A percentile compares a stretch with the other conserved stretches of the same genome.
Conservation (phyloP, 2,888 invertebrate genomes). For the Tachina fera region DNA sequence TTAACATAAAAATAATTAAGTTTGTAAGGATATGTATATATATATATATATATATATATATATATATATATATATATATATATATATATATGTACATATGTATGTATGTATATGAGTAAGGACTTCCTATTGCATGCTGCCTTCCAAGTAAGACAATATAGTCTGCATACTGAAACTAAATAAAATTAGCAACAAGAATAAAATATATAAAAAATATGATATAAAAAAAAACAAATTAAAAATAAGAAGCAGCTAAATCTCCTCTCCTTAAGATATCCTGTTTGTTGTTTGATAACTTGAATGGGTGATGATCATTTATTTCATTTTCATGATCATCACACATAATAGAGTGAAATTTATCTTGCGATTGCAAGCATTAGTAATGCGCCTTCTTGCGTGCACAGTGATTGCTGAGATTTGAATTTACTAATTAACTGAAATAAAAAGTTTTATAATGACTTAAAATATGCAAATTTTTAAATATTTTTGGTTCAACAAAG, state of each 20-base stretch:
- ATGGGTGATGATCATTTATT: conserved; percentile 37
- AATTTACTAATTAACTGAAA: neutral
- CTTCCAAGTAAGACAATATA: neutral
- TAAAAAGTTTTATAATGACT: no score
- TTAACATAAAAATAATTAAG: neutral
- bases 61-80: no score
- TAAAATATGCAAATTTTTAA: no score
- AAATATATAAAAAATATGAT: conserved; percentile 7
- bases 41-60: no score
- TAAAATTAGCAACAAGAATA: conserved; percentile 49
- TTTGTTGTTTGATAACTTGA: conserved; percentile 43
- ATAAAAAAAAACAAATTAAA: neutral
- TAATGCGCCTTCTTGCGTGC: conserved; percentile 13
- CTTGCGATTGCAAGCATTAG: conserved; percentile 9
- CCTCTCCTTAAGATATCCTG: conserved; percentile 64
- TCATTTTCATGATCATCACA: conserved; percentile 48
- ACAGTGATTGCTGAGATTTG: conserved; percentile 30
- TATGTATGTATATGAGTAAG: neutral
- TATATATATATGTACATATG: no score
- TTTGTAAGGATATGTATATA: neutral
- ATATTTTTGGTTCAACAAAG: no score
- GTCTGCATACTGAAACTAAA: conserved; percentile 21
- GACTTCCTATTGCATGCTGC: conserved; percentile 25
- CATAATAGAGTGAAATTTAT: neutral
- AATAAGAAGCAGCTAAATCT: conserved; percentile 8